These are phyloP conservation scores for Mylabris sibirica DNA, from an alignment of 2,888 invertebrate species.

Conservation along the genomic window DNA sequence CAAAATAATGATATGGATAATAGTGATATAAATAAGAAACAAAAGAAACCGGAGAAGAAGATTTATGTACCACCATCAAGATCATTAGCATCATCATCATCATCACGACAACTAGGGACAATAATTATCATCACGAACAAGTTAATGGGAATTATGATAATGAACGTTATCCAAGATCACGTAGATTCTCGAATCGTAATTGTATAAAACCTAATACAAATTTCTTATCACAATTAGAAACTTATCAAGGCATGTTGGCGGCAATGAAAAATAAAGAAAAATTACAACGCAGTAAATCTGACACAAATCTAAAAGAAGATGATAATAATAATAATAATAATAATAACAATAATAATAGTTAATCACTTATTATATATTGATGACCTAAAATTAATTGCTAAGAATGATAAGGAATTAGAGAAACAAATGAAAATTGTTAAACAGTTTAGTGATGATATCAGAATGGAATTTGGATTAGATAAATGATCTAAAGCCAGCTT, in stretches of 20 bases:
- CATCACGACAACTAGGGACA: slow-evolving; percentile 6
- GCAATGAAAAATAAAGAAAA: slow-evolving; percentile 96
- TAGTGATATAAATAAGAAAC: slow-evolving; percentile 35
- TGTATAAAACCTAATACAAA: slow-evolving; percentile 97
- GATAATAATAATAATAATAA: neutral
- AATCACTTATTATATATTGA: too few species aligned
- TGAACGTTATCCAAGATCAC: neutral
- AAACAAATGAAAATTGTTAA: too few species aligned
- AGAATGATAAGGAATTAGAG: too few species aligned
- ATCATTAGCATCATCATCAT: too few species aligned
- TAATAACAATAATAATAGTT: slow-evolving; percentile 1
- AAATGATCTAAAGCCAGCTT: too few species aligned
- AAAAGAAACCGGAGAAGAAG: slow-evolving; percentile 65
- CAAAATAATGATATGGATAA: slow-evolving; percentile 18
- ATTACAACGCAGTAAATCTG: slow-evolving; percentile 91
- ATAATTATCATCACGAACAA: slow-evolving; percentile 33
- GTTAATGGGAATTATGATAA: slow-evolving; percentile 44
- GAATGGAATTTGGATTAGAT: too few species aligned
- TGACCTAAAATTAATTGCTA: too few species aligned
- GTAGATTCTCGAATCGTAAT: slow-evolving; percentile 53
- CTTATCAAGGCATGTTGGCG: slow-evolving; percentile 86
- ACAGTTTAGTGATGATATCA: too few species aligned
- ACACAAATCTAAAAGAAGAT: slow-evolving; percentile 78
- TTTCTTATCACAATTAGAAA: slow-evolving; percentile 92
- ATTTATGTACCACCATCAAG: slow-evolving; percentile 62